Percentiles rank a stretch among this genome's conserved stretches.
phyloP scores from a whole-genome alignment of 2,113 vertebrate genomes.

The Heptranchias perlo region DNA sequence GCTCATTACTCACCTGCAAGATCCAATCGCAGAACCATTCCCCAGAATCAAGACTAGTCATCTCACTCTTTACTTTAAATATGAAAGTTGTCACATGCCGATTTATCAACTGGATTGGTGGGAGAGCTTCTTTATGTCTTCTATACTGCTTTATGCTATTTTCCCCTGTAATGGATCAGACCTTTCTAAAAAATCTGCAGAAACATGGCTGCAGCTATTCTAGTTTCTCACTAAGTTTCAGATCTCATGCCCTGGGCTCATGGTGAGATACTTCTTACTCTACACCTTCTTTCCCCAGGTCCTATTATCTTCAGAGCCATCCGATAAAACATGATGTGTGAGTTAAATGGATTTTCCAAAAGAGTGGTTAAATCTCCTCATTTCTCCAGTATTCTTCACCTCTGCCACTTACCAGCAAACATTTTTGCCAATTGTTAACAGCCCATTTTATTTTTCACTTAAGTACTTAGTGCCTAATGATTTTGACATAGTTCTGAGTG shows the following conservation, averaged over 20 bases:
- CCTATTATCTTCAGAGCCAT: neutral
- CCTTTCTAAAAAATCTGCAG: too few relatives aligned
- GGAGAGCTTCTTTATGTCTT: too few relatives aligned
- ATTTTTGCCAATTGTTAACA: neutral
- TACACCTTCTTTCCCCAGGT: too few relatives aligned
- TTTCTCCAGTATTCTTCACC: neutral
- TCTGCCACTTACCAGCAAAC: neutral
- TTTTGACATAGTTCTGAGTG: too few relatives aligned
- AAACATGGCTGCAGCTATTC: too few relatives aligned
- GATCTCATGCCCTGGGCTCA: too few relatives aligned
- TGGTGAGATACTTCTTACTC: too few relatives aligned
- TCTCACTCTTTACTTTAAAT: neutral
- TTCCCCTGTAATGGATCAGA: too few relatives aligned
- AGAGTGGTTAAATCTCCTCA: neutral
- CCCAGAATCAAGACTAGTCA: neutral
- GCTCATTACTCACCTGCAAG: neutral
- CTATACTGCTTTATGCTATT: too few relatives aligned
- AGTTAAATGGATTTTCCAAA: neutral
- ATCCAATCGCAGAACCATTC: neutral
- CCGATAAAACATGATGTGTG: neutral
- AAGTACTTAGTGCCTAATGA: neutral
- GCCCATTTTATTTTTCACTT: neutral
- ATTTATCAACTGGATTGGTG: too few relatives aligned
- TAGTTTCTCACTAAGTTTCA: too few relatives aligned
- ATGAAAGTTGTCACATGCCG: too few relatives aligned